These are phyloP conservation scores for Pardalotus punctatus DNA, from an alignment of 2,113 vertebrate genomes.

Conservation along the genomic window DNA sequence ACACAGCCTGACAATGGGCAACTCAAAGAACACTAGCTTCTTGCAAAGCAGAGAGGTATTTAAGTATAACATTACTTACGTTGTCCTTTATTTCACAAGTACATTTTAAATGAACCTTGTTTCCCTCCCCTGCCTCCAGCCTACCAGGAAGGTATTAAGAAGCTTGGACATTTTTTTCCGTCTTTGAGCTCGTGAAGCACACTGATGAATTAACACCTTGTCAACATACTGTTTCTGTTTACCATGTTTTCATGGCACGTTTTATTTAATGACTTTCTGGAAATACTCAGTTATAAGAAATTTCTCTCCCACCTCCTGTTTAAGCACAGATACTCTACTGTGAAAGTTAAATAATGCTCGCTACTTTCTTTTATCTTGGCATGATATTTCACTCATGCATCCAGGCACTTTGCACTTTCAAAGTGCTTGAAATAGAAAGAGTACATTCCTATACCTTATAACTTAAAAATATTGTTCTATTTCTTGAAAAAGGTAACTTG, in stretches of 20 bases:
- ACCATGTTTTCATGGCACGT: not conserved
- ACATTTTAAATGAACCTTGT: not conserved
- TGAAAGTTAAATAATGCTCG: not conserved
- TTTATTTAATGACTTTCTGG: constrained; percentile 30
- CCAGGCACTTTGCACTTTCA: not conserved
- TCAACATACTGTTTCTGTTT: not conserved
- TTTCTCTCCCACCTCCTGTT: not conserved
- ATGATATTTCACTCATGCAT: not conserved
- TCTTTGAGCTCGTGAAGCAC: not conserved
- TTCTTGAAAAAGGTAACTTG: not conserved
- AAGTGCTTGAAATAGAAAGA: not conserved
- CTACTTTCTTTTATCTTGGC: not conserved
- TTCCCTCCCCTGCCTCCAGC: not conserved
- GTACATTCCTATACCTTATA: not conserved
- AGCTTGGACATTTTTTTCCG: not conserved
- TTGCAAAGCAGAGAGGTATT: not conserved
- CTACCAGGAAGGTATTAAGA: not conserved
- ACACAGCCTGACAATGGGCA: not conserved
- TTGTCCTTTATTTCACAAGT: not conserved
- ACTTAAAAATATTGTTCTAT: not conserved
- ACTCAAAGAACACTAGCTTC: not conserved
- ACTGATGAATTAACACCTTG: not conserved
- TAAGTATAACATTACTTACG: not conserved
- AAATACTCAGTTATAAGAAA: not conserved
- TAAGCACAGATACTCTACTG: not conserved